A percentile compares a stretch with the other conserved stretches of the same genome.
phyloP scores from a whole-genome alignment of 1,140 invertebrate species.

The Radopholus similis region DNA sequence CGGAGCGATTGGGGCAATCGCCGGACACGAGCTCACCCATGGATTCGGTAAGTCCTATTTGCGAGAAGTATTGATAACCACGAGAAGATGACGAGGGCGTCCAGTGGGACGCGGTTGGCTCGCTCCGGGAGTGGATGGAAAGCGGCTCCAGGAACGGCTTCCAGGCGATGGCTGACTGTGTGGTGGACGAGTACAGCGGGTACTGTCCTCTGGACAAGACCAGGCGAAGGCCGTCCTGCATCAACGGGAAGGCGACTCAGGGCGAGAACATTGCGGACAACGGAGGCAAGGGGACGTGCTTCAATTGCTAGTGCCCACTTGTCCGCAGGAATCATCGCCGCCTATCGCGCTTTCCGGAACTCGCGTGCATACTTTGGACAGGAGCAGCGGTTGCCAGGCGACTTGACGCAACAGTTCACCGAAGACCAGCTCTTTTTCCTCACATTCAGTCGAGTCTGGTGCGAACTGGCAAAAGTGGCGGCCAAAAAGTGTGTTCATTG shows the following conservation, averaged over 20 bases:
- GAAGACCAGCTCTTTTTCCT: conserved; percentile 51
- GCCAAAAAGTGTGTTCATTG: neutral
- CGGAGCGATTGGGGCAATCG: conserved; percentile 65
- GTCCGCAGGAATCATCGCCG: conserved; percentile 44
- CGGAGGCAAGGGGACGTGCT: no score
- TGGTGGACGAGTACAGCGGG: conserved; percentile 45
- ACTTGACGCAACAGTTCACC: conserved; percentile 37
- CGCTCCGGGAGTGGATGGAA: conserved; percentile 47
- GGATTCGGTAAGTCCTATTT: conserved; percentile 46
- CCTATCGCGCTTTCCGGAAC: conserved; percentile 43
- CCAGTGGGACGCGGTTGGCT: conserved; percentile 44
- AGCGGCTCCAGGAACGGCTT: conserved; percentile 28
- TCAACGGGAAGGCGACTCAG: conserved; percentile 79
- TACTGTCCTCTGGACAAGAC: conserved; percentile 39
- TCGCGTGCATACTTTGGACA: conserved; percentile 33
- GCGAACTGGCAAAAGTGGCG: neutral
- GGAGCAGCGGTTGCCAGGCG: conserved; percentile 33
- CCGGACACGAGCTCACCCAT: conserved; percentile 67
- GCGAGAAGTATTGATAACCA: neutral
- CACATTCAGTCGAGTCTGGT: conserved; percentile 40
- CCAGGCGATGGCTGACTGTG: conserved; percentile 43
- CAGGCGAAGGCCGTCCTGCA: conserved; percentile 20
- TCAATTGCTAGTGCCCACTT: no score
- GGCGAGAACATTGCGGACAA: conserved; percentile 94
- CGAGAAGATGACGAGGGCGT: conserved; percentile 44